Percentiles rank a stretch among this genome's conserved stretches.
phyloP scores from a whole-genome alignment of 64 coral and sea anemone species.

The Stylophora pistillata region DNA sequence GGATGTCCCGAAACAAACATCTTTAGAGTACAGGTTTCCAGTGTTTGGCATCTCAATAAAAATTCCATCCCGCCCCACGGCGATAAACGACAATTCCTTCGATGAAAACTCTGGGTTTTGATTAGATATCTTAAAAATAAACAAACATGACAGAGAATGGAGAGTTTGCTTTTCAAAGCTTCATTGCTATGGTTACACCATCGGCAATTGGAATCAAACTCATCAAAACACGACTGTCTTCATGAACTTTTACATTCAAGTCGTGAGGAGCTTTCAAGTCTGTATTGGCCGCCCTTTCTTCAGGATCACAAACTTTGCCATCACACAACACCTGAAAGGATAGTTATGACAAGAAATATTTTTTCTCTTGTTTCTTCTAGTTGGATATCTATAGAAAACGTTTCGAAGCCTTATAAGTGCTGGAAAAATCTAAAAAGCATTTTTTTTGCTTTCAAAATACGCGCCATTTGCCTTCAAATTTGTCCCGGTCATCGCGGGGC shows the following conservation, averaged over 20 bases:
- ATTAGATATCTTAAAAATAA: background rate
- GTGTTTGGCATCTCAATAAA: too few species aligned
- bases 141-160: too few species aligned
- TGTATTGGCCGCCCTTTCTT: constrained; percentile 1
- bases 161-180: constrained; percentile 48
- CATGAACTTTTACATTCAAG: constrained; percentile 84
- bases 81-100: background rate
- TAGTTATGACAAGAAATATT: background rate
- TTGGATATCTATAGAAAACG: too few species aligned
- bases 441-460: too few species aligned
- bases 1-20: too few species aligned
- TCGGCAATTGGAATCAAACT: constrained; percentile 72
- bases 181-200: constrained; percentile 73
- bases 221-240: constrained; percentile 74
- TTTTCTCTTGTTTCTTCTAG: too few species aligned
- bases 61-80: too few species aligned
- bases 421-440: too few species aligned
- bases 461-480: too few species aligned
- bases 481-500: too few species aligned
- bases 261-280: constrained; percentile 45
- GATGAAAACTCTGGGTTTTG: background rate
- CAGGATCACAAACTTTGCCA: constrained; percentile 51
- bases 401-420: too few species aligned
- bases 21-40: too few species aligned
- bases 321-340: constrained; percentile 41